Percentiles rank a stretch among this genome's conserved stretches.
Conservation (phyloP, 1,140 invertebrate genomes). For the Brachystomella parvula region DNA sequence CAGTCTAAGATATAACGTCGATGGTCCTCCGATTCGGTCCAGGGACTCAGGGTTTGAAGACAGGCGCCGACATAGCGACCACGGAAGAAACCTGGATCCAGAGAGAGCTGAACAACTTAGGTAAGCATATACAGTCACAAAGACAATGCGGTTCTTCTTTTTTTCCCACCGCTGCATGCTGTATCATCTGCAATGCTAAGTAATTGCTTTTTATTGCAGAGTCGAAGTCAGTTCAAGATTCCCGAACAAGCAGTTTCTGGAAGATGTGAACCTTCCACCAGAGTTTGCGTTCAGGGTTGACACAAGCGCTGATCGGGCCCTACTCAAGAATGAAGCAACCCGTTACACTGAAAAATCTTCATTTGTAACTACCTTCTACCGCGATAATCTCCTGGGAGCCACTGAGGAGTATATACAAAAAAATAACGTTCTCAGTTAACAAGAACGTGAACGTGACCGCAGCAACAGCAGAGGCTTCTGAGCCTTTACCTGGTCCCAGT, state of each 20-base stretch:
- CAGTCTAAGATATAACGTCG: too few species aligned
- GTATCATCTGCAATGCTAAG: not conserved
- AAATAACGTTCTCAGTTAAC: not conserved
- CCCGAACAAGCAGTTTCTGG: conserved; percentile 28
- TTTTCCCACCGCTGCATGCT: too few species aligned
- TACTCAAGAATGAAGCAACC: conserved; percentile 4
- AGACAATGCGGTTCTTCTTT: too few species aligned
- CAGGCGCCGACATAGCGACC: too few species aligned
- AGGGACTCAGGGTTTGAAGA: too few species aligned
- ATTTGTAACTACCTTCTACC: not conserved
- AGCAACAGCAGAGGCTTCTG: conserved; percentile 15
- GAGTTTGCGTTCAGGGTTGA: conserved; percentile 32
- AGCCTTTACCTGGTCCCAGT: not conserved
- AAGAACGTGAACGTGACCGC: conserved; percentile 8
- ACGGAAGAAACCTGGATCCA: too few species aligned
- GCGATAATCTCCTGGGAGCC: not conserved
- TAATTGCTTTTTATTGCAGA: conserved; percentile 7
- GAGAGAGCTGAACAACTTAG: too few species aligned
- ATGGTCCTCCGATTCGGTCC: too few species aligned
- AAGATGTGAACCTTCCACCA: conserved; percentile 24
- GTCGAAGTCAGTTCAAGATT: conserved; percentile 12
- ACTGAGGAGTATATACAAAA: not conserved
- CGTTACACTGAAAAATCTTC: not conserved
- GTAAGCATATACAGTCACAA: too few species aligned
- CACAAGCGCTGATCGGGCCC: not conserved